phyloP scores from a whole-genome alignment of 1,140 invertebrate genomes.

The Coelopa frigida region DNA sequence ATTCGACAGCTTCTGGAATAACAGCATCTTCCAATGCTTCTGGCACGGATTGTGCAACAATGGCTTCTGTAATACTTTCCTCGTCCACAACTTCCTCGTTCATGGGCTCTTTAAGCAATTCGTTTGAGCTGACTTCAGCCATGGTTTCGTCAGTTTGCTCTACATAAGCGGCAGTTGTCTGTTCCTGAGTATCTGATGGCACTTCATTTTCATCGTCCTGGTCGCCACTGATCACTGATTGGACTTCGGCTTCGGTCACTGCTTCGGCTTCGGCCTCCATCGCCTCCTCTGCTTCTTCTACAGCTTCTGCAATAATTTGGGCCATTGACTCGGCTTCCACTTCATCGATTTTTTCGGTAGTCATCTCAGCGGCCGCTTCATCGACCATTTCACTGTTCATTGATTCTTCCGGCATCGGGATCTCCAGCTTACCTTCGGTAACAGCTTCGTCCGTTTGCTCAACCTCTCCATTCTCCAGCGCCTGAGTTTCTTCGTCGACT shows the following conservation, averaged over 20 bases:
- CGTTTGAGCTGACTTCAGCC: too few relatives aligned
- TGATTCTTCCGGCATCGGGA: too few relatives aligned
- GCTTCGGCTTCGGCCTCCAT: slow-evolving; percentile 6
- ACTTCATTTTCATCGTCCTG: slow-evolving; percentile 3
- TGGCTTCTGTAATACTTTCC: too few relatives aligned
- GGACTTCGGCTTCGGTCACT: not conserved
- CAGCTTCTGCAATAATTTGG: slow-evolving; percentile 7
- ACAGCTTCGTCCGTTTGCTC: not conserved
- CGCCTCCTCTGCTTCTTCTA: slow-evolving; percentile 9
- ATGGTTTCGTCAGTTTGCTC: too few relatives aligned
- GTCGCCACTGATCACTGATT: not conserved
- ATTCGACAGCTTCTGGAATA: too few relatives aligned
- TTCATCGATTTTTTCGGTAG: too few relatives aligned
- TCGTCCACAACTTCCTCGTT: too few relatives aligned
- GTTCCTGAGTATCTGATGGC: not conserved
- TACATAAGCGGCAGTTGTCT: too few relatives aligned
- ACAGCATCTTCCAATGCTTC: too few relatives aligned
- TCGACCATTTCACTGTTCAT: not conserved
- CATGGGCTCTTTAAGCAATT: too few relatives aligned
- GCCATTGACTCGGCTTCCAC: not conserved
- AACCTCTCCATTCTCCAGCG: not conserved
- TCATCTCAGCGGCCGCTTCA: not conserved
- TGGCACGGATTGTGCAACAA: too few relatives aligned
- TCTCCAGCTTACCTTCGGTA: too few relatives aligned
- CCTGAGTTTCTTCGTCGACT: not conserved